A percentile compares a stretch with the other conserved stretches of the same genome.
These are phyloP conservation scores for Drosophila teissieri DNA, from an alignment of 1,140 invertebrate species.

Conservation along the genomic window DNA sequence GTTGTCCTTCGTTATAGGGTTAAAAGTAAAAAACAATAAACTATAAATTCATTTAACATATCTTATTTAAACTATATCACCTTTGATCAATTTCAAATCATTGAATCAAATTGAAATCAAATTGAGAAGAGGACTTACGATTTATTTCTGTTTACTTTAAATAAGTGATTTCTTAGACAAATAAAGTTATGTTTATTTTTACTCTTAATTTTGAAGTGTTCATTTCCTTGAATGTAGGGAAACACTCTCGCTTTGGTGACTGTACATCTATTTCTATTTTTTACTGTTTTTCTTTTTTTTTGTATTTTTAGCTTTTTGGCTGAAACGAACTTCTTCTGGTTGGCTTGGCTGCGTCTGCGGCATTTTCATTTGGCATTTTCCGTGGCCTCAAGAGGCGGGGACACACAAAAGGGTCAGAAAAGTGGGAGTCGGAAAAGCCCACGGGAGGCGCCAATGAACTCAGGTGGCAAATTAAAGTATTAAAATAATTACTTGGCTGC, in stretches of 20 bases:
- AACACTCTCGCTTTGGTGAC: slow-evolving; percentile 19
- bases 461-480: slow-evolving; percentile 81
- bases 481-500: slow-evolving; percentile 64
- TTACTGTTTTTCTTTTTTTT: slow-evolving; percentile 14
- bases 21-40: background rate
- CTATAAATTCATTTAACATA: background rate
- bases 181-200: too few species aligned
- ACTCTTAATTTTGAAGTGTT: too few species aligned
- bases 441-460: slow-evolving; percentile 59
- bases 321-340: slow-evolving; percentile 59
- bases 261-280: slow-evolving; percentile 49
- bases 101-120: background rate
- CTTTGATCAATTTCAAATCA: background rate
- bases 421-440: slow-evolving; percentile 1
- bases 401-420: slow-evolving; percentile 39
- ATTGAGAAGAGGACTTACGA: too few species aligned
- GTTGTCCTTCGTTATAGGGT: background rate
- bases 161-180: too few species aligned
- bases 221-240: background rate
- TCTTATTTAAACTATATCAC: rapidly evolving
- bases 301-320: slow-evolving; percentile 52
- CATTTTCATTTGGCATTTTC: slow-evolving; percentile 64
- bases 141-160: too few species aligned
- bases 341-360: slow-evolving; percentile 59
- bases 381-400: slow-evolving; percentile 36